Conservation (phyloP, 2,797 vertebrate species). For the Labroides dimidiatus region DNA sequence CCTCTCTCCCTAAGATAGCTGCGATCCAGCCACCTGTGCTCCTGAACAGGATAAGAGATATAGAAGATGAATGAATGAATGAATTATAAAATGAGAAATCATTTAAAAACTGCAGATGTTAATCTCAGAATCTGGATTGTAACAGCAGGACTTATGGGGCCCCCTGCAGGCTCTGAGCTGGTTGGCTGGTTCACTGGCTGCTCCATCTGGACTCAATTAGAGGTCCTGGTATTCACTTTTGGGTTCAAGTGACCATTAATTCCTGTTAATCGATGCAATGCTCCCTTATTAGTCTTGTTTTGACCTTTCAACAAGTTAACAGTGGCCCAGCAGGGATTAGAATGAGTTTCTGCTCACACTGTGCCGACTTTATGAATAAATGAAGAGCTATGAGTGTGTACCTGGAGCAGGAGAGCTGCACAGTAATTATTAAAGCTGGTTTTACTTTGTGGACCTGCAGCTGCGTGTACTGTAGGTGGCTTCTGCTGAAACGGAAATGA, state of each 20-base stretch:
- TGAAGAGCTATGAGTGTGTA: slow-evolving; percentile 54
- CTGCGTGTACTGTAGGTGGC: slow-evolving; percentile 18
- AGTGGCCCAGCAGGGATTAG: slow-evolving; percentile 50
- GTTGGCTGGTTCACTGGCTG: slow-evolving; percentile 11
- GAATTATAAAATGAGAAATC: not conserved
- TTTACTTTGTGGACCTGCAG: slow-evolving; percentile 48
- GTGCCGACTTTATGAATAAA: slow-evolving; percentile 79
- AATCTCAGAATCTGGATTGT: not conserved
- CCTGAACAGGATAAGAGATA: no score
- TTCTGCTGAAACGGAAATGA: slow-evolving; percentile 21
- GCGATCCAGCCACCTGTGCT: no score
- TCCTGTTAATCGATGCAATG: slow-evolving; percentile 71
- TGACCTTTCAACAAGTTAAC: slow-evolving; percentile 76
- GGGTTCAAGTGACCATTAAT: slow-evolving; percentile 68
- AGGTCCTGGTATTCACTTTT: slow-evolving; percentile 33
- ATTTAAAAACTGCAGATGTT: not conserved
- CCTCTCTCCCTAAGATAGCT: no score
- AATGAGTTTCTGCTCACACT: slow-evolving; percentile 47
- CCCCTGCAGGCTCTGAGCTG: slow-evolving; percentile 14
- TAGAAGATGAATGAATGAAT: no score
- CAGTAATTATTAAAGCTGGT: slow-evolving; percentile 58
- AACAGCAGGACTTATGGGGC: slow-evolving; percentile 9
- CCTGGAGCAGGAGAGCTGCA: slow-evolving; percentile 38
- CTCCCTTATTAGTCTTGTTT: slow-evolving; percentile 68
- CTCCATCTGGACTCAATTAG: slow-evolving; percentile 65